Evolutionary conservation across 2,113 vertebrate genomes (phyloP), one percentile per base, ranked within the genome.

Genomic region (Carlito syrichta): DNA sequence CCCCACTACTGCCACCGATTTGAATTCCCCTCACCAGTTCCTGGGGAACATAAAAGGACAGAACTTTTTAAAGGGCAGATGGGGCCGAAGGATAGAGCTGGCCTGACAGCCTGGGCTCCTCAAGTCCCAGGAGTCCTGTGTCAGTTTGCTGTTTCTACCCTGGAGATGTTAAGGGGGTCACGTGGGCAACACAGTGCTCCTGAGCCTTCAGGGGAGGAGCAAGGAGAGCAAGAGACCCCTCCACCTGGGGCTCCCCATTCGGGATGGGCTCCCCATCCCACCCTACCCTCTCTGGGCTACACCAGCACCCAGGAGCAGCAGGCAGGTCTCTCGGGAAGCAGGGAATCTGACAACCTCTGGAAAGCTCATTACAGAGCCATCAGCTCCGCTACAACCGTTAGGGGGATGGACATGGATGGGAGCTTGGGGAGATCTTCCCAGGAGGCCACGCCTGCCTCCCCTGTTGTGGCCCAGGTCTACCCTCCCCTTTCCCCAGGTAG

Each of bases 201-300:
- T 43, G 50, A 32, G 23, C 2, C 71, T 23, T 35, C 2, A 6
- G n/a, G n/a, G n/a, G n/a, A n/a, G n/a, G n/a, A n/a, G n/a, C n/a
- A n/a, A n/a, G n/a, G n/a, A n/a, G n/a, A n/a, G n/a, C n/a, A n/a
- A n/a, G n/a, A n/a, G n/a, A n/a, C n/a, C n/a, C n/a, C n/a, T n/a
- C n/a, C n/a, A n/a, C n/a, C n/a, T n/a, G n/a, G n/a, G n/a, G n/a
- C n/a, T n/a, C n/a, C n/a, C 30, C 52, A 8, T 30, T 14, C 25
- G 27, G 43, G n/a, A n/a, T n/a, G n/a, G 78, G 22, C 10, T 30
- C 20, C 14, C 11, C 9, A 1, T 6, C 32, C 50, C 32, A 3
- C 17, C 9, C 13, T 0, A 2, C 62, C 40, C 19, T 1, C 19
- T 48, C 38, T 66, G n/a, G 8, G 1, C 1, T n/a, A 32, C 38